Evolutionary conservation across 2,888 invertebrate species (phyloP), one percentile per base, ranked within the genome.

Genomic region (Ditula angustiorana): DNA sequence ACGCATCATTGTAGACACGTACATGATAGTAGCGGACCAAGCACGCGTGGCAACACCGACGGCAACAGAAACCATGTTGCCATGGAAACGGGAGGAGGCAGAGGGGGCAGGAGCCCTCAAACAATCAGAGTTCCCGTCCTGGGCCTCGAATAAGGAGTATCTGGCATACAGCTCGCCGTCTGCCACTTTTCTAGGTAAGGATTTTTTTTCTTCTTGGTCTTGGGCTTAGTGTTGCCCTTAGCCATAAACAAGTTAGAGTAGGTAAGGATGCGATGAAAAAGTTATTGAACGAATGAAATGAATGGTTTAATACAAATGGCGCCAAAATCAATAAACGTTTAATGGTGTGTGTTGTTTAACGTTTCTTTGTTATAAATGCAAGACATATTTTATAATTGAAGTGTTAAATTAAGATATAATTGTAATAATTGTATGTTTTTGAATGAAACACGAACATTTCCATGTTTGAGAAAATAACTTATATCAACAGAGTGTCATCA

Each of bases 71-170:
- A 96, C 96, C 49, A 96, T 97, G 94, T 94, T 98, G 79, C 98
- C 98, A 57, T 98, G 98, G 98, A 98, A 98, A 92, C 95, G 98
- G 5, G 96, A 96, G 76, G 97, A 96, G 77, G 95, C 95, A 60
- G 95, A 95, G 70, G 95, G 95, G 1, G 94, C 94, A 11, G 92
- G 95, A 74, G 94, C 96, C 73, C 87, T 96, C 57, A 95, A 96
- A 76, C 97, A 97, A 82, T 96, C 96, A 46, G 98, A 98, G 86
- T 98, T 98, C 82, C 98, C 98, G 10, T 96, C 98, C 11, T 99
- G 98, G 98, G 98, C 98, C 47, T 97, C 97, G 33, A 98, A 98
- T 86, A 97, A 98, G 83, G 98, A 98, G 80, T 98, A 98, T 83
- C 92, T 98, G 76, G 96, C 97, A 11, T 98, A 98, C 82, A 97